A percentile compares a stretch with the other conserved stretches of the same genome.
These are phyloP conservation scores for Celastrina argiolus DNA, from an alignment of 2,888 invertebrate genomes.

Conservation along the genomic window DNA sequence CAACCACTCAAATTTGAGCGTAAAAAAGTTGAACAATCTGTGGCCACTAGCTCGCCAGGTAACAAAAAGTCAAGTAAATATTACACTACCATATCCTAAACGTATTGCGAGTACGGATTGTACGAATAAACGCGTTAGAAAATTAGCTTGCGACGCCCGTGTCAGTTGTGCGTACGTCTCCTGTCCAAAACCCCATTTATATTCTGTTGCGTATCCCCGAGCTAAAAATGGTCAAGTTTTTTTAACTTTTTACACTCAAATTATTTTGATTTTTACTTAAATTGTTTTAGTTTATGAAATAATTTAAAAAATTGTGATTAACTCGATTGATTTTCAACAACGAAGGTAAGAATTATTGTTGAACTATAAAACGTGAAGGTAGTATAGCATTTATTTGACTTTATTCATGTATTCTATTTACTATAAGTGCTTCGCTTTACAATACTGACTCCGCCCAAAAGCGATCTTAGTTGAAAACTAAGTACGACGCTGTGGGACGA, in stretches of 20 bases:
- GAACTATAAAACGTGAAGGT: slow-evolving; percentile 67
- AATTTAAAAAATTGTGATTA: slow-evolving; percentile 55
- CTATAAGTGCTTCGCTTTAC: slow-evolving; percentile 24
- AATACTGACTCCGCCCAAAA: background rate
- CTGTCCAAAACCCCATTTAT: slow-evolving; percentile 55
- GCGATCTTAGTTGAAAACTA: slow-evolving; percentile 16
- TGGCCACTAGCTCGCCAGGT: slow-evolving; percentile 80
- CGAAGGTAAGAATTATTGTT: slow-evolving; percentile 69
- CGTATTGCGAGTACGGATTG: slow-evolving; percentile 46
- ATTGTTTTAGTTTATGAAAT: slow-evolving; percentile 56
- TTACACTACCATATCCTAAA: slow-evolving; percentile 79
- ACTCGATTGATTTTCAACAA: slow-evolving; percentile 68
- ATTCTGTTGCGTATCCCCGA: slow-evolving; percentile 72
- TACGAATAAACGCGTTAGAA: slow-evolving; percentile 33
- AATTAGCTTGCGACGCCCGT: slow-evolving; percentile 29
- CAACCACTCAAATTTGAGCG: slow-evolving; percentile 85
- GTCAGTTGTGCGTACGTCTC: slow-evolving; percentile 25
- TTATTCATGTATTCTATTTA: slow-evolving; percentile 37
- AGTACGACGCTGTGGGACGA: background rate
- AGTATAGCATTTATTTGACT: slow-evolving; percentile 80
- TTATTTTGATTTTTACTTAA: slow-evolving; percentile 52
- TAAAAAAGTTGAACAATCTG: slow-evolving; percentile 80
- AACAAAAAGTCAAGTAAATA: slow-evolving; percentile 80
- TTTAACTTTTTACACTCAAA: slow-evolving; percentile 80
- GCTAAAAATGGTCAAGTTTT: slow-evolving; percentile 79